Evolutionary conservation across 2,888 invertebrate genomes (phyloP).

Genomic region (Drosophila fungiperda): DNA sequence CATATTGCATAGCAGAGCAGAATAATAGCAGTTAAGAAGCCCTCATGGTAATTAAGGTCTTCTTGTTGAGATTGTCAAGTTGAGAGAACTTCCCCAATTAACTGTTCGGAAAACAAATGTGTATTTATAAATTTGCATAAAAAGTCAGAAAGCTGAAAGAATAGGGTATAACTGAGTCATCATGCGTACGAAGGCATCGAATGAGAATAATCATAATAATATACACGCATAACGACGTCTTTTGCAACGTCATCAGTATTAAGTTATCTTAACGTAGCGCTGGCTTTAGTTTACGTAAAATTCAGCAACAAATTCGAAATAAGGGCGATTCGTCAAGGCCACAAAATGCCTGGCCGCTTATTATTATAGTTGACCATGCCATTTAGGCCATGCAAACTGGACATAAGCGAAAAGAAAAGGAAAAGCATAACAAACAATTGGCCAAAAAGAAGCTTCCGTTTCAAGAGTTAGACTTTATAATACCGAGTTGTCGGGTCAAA

Average conservation of each 20-base stretch:
- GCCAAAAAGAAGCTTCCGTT: too few species aligned
- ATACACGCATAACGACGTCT: conserved; percentile 4
- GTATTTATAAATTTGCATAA: background rate
- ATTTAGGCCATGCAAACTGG: conserved; percentile 22
- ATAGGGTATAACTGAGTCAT: conserved; percentile 5
- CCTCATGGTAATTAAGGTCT: background rate
- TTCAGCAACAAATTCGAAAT: conserved; percentile 32
- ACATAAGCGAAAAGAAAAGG: conserved; percentile 8
- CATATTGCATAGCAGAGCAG: background rate
- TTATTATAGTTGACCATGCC: conserved; percentile 36
- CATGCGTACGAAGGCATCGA: background rate
- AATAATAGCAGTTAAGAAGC: background rate
- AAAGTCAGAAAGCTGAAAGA: background rate
- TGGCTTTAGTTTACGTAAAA: conserved; percentile 20
- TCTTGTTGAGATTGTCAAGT: background rate
- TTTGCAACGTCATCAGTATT: conserved; percentile 21
- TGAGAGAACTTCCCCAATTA: background rate
- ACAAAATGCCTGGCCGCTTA: conserved; percentile 27
- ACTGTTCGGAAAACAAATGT: background rate
- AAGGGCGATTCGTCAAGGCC: conserved; percentile 39
- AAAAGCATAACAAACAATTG: background rate
- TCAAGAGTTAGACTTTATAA: background rate
- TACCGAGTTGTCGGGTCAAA: conserved; percentile 4
- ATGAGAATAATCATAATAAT: background rate
- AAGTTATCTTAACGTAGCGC: conserved; percentile 10